Evolutionary conservation across 2,797 vertebrate species (phyloP).

Genomic region (Tarsius wallacei): DNA sequence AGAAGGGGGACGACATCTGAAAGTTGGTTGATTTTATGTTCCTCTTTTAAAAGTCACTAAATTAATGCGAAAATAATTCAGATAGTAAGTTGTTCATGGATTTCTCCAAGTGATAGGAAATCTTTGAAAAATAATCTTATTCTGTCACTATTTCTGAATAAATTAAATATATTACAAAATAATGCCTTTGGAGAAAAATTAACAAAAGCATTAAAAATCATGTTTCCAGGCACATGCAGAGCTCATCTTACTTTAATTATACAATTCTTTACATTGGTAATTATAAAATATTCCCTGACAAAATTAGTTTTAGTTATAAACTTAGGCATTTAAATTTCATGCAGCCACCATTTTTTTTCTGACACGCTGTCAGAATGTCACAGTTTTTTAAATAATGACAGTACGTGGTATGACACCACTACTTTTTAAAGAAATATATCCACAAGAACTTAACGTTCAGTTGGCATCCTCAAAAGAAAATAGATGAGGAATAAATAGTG

Average conservation of each 20-base stretch:
- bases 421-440: constrained; percentile 76
- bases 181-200: constrained; percentile 64
- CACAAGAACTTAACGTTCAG: constrained; percentile 77
- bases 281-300: constrained; percentile 87
- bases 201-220: constrained; percentile 70
- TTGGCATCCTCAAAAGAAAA: constrained; percentile 88
- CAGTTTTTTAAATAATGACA: constrained; percentile 76
- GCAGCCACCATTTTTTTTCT: constrained; percentile 75
- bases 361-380: constrained; percentile 83
- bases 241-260: constrained; percentile 84
- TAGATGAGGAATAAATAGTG: constrained; percentile 82
- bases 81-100: constrained; percentile 41
- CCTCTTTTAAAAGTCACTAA: constrained; percentile 87
- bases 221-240: constrained; percentile 70
- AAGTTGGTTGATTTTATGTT: constrained; percentile 84
- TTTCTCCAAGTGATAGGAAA: constrained; percentile 63
- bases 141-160: constrained; percentile 67
- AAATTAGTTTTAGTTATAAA: constrained; percentile 86
- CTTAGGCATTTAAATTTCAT: constrained; percentile 84
- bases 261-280: constrained; percentile 85
- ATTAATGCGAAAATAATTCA: constrained; percentile 62
- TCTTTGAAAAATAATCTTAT: constrained; percentile 69
- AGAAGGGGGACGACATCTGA: constrained; percentile 81
- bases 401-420: constrained; percentile 71
- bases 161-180: constrained; percentile 70